Percentiles rank a stretch among this genome's conserved stretches.
Conservation (phyloP, 2,797 vertebrate genomes). For the Microctenopoma steveboyesi region DNA sequence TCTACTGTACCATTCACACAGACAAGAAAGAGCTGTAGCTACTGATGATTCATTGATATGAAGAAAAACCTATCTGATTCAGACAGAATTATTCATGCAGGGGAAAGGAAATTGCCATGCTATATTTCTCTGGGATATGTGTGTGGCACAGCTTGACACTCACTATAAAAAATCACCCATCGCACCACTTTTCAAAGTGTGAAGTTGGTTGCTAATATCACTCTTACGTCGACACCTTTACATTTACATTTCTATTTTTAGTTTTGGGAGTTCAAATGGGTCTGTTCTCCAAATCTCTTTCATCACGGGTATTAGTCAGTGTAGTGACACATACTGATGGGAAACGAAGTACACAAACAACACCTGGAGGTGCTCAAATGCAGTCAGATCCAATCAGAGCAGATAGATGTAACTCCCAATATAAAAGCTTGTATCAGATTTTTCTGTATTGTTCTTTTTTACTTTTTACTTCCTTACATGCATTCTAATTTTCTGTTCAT, state of each 20-base stretch:
- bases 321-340: slow-evolving; percentile 34
- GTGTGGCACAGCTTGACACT: slow-evolving; percentile 71
- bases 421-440: slow-evolving; percentile 23
- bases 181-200: slow-evolving; percentile 74
- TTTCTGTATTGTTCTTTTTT: slow-evolving; percentile 13
- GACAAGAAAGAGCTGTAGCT: slow-evolving; percentile 58
- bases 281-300: slow-evolving; percentile 56
- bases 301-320: slow-evolving; percentile 32
- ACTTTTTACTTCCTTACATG: slow-evolving; percentile 24
- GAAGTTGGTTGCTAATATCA: slow-evolving; percentile 71
- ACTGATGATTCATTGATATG: slow-evolving; percentile 81
- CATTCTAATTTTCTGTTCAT: slow-evolving; percentile 23
- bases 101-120: slow-evolving; percentile 73
- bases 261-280: slow-evolving; percentile 58
- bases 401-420: slow-evolving; percentile 30
- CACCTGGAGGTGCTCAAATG: slow-evolving; percentile 63
- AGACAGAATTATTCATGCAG: slow-evolving; percentile 85
- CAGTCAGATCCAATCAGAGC: slow-evolving; percentile 52
- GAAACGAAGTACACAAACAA: slow-evolving; percentile 45
- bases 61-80: slow-evolving; percentile 78
- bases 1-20: slow-evolving; percentile 53
- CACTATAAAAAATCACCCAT: slow-evolving; percentile 56
- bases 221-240: slow-evolving; percentile 73
- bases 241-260: slow-evolving; percentile 77
- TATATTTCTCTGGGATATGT: slow-evolving; percentile 73